Evolutionary conservation across 2,888 invertebrate genomes (phyloP), one percentile per base, ranked within the genome.

Genomic region (Drosophila greeni): DNA sequence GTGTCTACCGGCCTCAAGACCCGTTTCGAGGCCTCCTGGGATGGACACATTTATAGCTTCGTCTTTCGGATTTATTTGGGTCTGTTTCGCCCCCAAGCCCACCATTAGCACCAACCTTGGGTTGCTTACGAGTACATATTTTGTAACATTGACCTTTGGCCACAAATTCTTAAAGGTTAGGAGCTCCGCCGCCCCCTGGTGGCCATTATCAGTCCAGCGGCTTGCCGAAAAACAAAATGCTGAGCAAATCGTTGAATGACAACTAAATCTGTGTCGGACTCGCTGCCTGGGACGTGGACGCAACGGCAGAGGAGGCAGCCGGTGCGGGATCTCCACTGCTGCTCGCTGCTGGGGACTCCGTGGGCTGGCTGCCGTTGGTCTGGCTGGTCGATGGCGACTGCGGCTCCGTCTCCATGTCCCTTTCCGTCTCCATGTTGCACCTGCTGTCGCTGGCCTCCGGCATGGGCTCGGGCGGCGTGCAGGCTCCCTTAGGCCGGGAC

Each of bases 221-320:
- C 70, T 86, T 86, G 67, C 86, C 86, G 72, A 86, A 86, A 82
- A 86, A 86, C 58, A 86, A 85, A 75, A 86, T 85, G 74, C 84
- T 86, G 61, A 86, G 80, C 86, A 86, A 85, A 84, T 86, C 86
- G 75, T 86, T 86, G 72, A 86, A 86, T 79, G 86, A 86, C 84
- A 86, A 86, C 86, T 86, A 86, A 76, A 86, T 86, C 76, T 86
- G 86, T 75, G 85, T 84, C 49, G 85, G 75, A 84, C 77, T 84
- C 47, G 78, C 73, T 49, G 84, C 79, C 74, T 81, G 79, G 40
- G 86, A 79, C 1, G 74, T 54, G 51, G 84, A 72, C 53, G 82
- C 75, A 64, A 79, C 70, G n/a, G 66, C 55, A 5, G 78, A 49
- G 4, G 73, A 60, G 43, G 65, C 51, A 4, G 54, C 34, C 14